A percentile compares a stretch with the other conserved stretches of the same genome.
Evolutionary conservation across 2,888 invertebrate genomes (phyloP).

Genomic region (Encarsia formosa): DNA sequence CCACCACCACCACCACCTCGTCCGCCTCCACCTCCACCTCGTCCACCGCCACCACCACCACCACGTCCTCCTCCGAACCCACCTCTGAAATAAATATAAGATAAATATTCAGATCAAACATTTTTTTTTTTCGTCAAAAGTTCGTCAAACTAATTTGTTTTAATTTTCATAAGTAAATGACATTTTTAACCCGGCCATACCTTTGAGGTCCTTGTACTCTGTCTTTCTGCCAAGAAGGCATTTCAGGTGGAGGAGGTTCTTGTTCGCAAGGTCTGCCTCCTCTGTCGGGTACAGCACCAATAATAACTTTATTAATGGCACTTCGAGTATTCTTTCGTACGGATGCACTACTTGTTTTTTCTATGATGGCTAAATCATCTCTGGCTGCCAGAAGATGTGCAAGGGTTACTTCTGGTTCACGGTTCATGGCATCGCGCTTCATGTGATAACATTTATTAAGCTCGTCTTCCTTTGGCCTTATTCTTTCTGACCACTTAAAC

Average conservation of each 20-base stretch:
- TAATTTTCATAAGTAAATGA: no score
- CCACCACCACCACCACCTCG: slow-evolving; percentile 38
- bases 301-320: slow-evolving; percentile 81
- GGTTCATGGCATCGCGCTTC: slow-evolving; percentile 53
- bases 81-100: slow-evolving; percentile 30
- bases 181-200: slow-evolving; percentile 32
- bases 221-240: slow-evolving; percentile 89
- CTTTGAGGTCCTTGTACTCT: slow-evolving; percentile 53
- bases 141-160: no score
- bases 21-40: slow-evolving; percentile 41
- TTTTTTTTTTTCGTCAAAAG: no score
- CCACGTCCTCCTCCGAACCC: slow-evolving; percentile 36
- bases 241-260: slow-evolving; percentile 91
- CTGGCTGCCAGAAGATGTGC: slow-evolving; percentile 82
- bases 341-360: slow-evolving; percentile 85
- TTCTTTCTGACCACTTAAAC: slow-evolving; percentile 81
- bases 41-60: slow-evolving; percentile 32
- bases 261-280: slow-evolving; percentile 90
- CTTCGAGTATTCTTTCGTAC: slow-evolving; percentile 83
- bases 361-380: slow-evolving; percentile 76
- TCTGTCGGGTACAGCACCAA: slow-evolving; percentile 88
- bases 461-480: slow-evolving; percentile 68
- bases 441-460: slow-evolving; percentile 60
- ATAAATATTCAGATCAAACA: background rate
- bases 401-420: slow-evolving; percentile 65